phyloP scores from a whole-genome alignment of 2,113 vertebrate species.

The Heterocephalus glaber region DNA sequence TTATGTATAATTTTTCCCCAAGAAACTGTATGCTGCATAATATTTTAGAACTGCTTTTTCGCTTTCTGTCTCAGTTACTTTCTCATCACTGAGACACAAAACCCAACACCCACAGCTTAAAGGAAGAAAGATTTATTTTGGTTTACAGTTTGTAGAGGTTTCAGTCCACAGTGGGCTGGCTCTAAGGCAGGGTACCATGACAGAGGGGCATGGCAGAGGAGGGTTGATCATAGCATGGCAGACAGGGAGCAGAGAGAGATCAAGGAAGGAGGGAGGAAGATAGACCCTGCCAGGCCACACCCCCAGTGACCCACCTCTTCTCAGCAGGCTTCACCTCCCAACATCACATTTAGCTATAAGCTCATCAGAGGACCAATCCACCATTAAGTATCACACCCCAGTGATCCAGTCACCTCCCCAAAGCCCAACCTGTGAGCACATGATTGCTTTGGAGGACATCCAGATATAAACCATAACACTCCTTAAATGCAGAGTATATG shows the following conservation, averaged over 20 bases:
- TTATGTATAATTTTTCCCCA: not conserved
- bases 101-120: not conserved
- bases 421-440: not conserved
- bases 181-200: not conserved
- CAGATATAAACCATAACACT: not conserved
- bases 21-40: not conserved
- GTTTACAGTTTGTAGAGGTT: not conserved
- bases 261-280: not conserved
- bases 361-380: not conserved
- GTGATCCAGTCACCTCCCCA: not conserved
- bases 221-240: no score
- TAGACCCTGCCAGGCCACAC: not conserved
- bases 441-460: not conserved
- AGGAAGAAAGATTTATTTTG: not conserved
- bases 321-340: not conserved
- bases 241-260: not conserved
- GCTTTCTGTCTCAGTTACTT: not conserved
- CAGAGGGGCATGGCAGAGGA: not conserved
- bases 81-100: not conserved
- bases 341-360: not conserved
- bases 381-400: not conserved
- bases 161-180: not conserved
- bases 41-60: not conserved
- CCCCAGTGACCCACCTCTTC: not conserved
- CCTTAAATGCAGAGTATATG: not conserved